A percentile compares a stretch with the other conserved stretches of the same genome.
phyloP scores from a whole-genome alignment of 2,113 vertebrate species.

The Petrocephalus zakoni region DNA sequence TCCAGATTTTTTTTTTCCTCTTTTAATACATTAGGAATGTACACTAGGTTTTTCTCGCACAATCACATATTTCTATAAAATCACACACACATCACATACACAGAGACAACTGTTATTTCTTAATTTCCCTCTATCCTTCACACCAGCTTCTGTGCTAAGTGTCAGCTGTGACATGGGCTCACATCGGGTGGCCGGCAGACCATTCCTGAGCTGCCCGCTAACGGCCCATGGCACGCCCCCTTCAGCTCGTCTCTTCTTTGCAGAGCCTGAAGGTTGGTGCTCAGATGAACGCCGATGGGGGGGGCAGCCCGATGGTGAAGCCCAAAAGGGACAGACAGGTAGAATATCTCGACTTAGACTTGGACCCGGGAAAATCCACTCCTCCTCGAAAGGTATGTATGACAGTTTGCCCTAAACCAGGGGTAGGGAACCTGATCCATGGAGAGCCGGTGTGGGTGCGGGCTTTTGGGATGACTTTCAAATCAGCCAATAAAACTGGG shows the following conservation, averaged over 20 bases:
- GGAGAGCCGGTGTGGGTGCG: too few species aligned
- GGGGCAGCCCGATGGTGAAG: constrained; percentile 72
- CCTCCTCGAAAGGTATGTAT: constrained; percentile 72
- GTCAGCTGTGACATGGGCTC: not conserved
- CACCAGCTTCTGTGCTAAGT: not conserved
- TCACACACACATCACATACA: not conserved
- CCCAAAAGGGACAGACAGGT: constrained; percentile 79
- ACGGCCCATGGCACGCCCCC: not conserved
- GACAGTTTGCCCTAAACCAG: not conserved
- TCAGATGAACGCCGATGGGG: constrained; percentile 68
- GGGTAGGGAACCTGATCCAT: too few species aligned
- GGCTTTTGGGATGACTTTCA: too few species aligned
- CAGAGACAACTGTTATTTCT: not conserved
- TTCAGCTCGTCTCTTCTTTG: not conserved
- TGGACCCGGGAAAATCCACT: constrained; percentile 77
- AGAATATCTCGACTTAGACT: constrained; percentile 84
- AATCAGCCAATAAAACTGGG: too few species aligned
- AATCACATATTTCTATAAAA: not conserved
- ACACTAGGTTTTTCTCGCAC: not conserved
- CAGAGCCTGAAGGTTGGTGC: constrained; percentile 52
- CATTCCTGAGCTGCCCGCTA: not conserved
- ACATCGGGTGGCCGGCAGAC: not conserved
- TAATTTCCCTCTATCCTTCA: not conserved
- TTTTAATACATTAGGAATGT: not conserved
- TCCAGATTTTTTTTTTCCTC: not conserved